Percentiles rank a stretch among this genome's conserved stretches.
Conservation (phyloP, 2,888 invertebrate genomes). For the Tolmerus cingulatus region DNA sequence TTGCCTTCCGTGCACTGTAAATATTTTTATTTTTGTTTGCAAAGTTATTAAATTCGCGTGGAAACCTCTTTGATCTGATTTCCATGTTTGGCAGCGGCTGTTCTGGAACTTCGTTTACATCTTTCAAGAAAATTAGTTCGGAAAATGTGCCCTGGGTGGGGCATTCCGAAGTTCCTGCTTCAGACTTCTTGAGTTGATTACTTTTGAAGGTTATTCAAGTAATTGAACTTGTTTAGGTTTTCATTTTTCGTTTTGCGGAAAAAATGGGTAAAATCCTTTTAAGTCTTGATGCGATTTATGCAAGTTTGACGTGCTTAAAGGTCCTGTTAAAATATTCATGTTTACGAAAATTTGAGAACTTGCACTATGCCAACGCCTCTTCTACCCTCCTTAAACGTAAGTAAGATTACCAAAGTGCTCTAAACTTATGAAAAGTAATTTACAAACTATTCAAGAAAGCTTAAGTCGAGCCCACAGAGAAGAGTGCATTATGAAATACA, state of each 20-base stretch:
- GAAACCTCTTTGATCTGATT: neutral
- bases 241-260: neutral
- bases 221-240: neutral
- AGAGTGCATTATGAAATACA: no score
- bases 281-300: neutral
- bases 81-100: neutral
- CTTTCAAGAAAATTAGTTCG: neutral
- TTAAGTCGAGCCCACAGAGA: no score
- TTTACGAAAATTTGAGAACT: neutral
- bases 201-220: neutral
- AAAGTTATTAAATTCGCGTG: neutral
- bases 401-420: neutral
- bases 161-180: neutral
- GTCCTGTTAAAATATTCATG: neutral
- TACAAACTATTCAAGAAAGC: no score
- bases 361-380: neutral
- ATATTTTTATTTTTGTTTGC: neutral
- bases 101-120: neutral
- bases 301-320: neutral
- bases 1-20: neutral
- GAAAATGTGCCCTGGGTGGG: neutral
- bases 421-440: neutral
- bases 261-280: neutral
- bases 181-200: neutral
- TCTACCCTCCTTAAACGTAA: neutral